These are phyloP conservation scores for Morone saxatilis DNA, from an alignment of 2,113 vertebrate species.

Conservation along the genomic window DNA sequence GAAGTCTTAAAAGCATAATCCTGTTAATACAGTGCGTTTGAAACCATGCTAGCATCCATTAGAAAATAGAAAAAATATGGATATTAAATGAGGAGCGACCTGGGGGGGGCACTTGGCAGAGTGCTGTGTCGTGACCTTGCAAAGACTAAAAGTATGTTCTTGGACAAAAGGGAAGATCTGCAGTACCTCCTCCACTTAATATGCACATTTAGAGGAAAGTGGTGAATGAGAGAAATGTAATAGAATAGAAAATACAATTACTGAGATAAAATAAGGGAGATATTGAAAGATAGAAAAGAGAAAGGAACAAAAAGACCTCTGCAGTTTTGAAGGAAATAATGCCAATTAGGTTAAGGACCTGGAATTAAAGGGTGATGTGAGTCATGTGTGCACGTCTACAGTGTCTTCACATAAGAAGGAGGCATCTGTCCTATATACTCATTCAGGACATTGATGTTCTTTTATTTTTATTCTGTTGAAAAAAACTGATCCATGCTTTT, in stretches of 20 bases:
- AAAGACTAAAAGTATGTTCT: slow-evolving; percentile 26
- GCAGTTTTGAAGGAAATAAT: slow-evolving; percentile 42
- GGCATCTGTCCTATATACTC: slow-evolving; percentile 7
- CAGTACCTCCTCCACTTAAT: not conserved
- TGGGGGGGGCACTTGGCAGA: slow-evolving; percentile 17
- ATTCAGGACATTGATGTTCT: not conserved
- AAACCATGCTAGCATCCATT: not conserved
- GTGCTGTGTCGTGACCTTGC: slow-evolving; percentile 44
- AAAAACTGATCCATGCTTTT: no score
- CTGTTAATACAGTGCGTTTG: slow-evolving; percentile 38
- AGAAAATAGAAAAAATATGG: slow-evolving; percentile 12
- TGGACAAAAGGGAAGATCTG: slow-evolving; percentile 19
- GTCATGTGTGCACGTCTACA: not conserved
- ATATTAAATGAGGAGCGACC: slow-evolving; percentile 36
- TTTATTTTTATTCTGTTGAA: not conserved
- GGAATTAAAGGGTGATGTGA: slow-evolving; percentile 26
- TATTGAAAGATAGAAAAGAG: slow-evolving; percentile 15
- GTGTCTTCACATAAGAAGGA: slow-evolving; percentile 30
- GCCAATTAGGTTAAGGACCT: slow-evolving; percentile 50
- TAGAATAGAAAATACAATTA: slow-evolving; percentile 47
- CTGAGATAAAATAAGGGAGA: slow-evolving; percentile 25
- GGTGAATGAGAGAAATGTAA: slow-evolving; percentile 35
- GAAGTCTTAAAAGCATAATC: slow-evolving; percentile 62
- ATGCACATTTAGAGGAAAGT: slow-evolving; percentile 39
- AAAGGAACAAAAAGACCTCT: not conserved